Evolutionary conservation across 30 jellyfish, hydroid and myxozoan species (phyloP).

Genomic region (Hydra vulgaris): DNA sequence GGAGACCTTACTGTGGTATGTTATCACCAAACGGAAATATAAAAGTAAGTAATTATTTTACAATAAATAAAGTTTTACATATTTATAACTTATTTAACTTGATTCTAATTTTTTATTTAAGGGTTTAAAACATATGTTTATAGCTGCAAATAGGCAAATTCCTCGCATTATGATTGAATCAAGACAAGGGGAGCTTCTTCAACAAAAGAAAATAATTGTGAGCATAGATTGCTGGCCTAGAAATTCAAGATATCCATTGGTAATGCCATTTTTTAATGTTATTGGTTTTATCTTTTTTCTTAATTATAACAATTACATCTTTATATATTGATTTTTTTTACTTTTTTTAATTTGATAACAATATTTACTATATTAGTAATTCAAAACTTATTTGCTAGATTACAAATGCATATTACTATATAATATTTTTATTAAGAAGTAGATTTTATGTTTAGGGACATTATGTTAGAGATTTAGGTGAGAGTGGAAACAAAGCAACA

Average conservation of each 20-base stretch:
- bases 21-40: conserved; percentile 72
- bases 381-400: no score
- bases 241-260: conserved; percentile 74
- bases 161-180: conserved; percentile 83
- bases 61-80: no score
- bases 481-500: conserved; percentile 84
- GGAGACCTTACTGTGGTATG: conserved; percentile 97
- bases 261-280: conserved; percentile 19
- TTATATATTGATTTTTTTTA: no score
- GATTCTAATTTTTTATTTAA: neutral
- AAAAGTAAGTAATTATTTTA: conserved; percentile 34
- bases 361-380: no score
- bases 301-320: no score
- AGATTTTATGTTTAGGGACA: conserved; percentile 64
- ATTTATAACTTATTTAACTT: neutral
- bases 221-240: conserved; percentile 98
- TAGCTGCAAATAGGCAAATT: conserved; percentile 64
- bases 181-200: conserved; percentile 70
- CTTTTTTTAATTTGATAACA: no score
- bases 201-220: conserved; percentile 73
- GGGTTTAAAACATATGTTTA: conserved; percentile 77
- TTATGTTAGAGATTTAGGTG: conserved; percentile 84
- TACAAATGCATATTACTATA: no score
- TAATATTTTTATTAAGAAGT: neutral
- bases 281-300: no score